Conservation (phyloP, 1,140 invertebrate species). For the Vollenhovia emeryi region DNA sequence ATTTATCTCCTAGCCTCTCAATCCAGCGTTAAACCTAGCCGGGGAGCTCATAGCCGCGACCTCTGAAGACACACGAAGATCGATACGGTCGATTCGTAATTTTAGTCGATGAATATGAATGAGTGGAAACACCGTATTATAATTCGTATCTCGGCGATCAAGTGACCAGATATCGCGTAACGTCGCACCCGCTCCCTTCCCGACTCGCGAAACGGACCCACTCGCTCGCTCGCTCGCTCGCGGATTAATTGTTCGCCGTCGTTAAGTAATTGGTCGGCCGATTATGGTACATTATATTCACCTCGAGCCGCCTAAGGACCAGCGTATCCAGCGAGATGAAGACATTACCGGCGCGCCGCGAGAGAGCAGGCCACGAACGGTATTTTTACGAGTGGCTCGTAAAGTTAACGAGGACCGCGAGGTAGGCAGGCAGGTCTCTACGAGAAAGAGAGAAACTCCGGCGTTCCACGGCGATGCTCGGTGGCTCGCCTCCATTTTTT, state of each 20-base stretch:
- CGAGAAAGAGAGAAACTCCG: slow-evolving; percentile 70
- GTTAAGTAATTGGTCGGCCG: slow-evolving; percentile 84
- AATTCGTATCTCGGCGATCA: neutral
- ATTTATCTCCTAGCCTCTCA: slow-evolving; percentile 7
- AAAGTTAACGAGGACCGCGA: slow-evolving; percentile 85
- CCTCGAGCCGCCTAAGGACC: slow-evolving; percentile 77
- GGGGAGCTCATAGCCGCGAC: neutral
- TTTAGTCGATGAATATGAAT: neutral
- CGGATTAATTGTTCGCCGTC: slow-evolving; percentile 81
- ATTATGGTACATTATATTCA: slow-evolving; percentile 85
- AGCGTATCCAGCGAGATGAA: slow-evolving; percentile 81
- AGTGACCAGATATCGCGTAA: neutral
- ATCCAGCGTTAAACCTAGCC: neutral
- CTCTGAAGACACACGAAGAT: neutral
- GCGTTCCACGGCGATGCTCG: slow-evolving; percentile 66
- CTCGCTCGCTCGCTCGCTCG: too few species aligned
- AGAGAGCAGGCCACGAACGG: slow-evolving; percentile 80
- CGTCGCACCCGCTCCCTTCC: neutral
- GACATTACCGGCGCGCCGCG: slow-evolving; percentile 81
- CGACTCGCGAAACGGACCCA: neutral
- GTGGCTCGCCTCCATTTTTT: slow-evolving; percentile 71
- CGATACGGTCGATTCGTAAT: slow-evolving; percentile 1
- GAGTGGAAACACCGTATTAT: neutral
- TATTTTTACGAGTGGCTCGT: slow-evolving; percentile 86
- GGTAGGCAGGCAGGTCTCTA: slow-evolving; percentile 54